phyloP scores from a whole-genome alignment of 2,797 vertebrate genomes.

The Myotis findleyi region DNA sequence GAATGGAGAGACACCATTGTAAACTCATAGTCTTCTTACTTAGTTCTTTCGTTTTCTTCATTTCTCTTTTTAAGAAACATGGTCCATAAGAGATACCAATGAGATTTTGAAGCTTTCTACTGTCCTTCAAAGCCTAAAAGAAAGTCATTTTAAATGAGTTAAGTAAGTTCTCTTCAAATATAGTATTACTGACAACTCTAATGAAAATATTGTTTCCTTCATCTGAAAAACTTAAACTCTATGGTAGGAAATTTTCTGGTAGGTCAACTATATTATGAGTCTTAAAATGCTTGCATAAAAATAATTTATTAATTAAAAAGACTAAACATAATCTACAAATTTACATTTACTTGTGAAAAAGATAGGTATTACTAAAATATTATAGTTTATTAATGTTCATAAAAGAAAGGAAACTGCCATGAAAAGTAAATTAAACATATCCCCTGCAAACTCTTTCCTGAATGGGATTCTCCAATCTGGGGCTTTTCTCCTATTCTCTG shows the following conservation, averaged over 20 bases:
- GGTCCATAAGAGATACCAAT: conserved; percentile 69
- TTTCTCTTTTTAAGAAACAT: conserved; percentile 85
- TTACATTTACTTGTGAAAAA: conserved; percentile 53
- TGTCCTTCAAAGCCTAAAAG: conserved; percentile 94
- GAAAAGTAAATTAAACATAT: conserved; percentile 45
- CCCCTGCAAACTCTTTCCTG: neutral
- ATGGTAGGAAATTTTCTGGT: conserved; percentile 59
- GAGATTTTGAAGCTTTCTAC: conserved; percentile 91
- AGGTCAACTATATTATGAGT: neutral
- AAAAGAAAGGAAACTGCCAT: conserved; percentile 5
- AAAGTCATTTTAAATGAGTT: conserved; percentile 60
- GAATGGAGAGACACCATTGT: neutral
- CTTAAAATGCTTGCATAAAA: neutral
- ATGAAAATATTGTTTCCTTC: conserved; percentile 50
- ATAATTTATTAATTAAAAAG: conserved; percentile 26
- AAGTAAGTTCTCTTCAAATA: conserved; percentile 20
- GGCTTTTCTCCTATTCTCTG: neutral
- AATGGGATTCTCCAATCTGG: neutral
- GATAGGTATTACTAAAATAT: conserved; percentile 53
- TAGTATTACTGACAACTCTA: neutral
- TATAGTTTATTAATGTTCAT: conserved; percentile 21
- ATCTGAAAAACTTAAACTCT: conserved; percentile 67
- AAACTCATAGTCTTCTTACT: conserved; percentile 82
- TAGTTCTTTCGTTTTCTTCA: conserved; percentile 88
- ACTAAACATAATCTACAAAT: conserved; percentile 38